Evolutionary conservation across 2,113 vertebrate species (phyloP), one percentile per base, ranked within the genome.

Genomic region (Baryphthengus martii): DNA sequence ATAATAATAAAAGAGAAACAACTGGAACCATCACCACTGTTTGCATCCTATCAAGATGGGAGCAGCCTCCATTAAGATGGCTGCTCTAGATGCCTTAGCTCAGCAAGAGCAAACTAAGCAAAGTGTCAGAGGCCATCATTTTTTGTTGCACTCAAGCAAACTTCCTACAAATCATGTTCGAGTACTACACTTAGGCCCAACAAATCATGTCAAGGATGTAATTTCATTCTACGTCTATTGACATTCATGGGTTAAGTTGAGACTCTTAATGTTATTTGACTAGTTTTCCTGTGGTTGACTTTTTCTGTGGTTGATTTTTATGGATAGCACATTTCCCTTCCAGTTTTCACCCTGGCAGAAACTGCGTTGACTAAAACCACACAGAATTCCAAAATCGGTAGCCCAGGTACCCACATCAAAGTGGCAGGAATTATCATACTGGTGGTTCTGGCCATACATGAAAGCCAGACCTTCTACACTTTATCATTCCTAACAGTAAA

Each of bases 251-350:
- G 78, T 88, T 96, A 92, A 96, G 80, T n/a, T 79, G 91, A 96
- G 89, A 96, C 93, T 91, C 74, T 91, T 95, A 95, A 96, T 91
- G 66, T 88, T 95, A 94, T 94, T 97, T 95, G 96, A 93, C 97
- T 94, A 86, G 92, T 96, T 96, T 96, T 90, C 94, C 95, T 97
- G 94, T 94, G 97, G 94, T 85, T 97, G 93, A 93, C 71, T 97
- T 97, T 97, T 98, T 97, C 96, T 95, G 96, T 96, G 97, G 95
- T 90, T 97, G 95, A 91, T 55, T 97, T 97, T 97, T 97, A 97
- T 96, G 96, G 97, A 96, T 89, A 97, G 95, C 95, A 95, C 90
- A 94, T 96, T 97, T 96, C 85, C 91, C 53, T 87, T 95, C 72
- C 93, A 95, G 87, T 96, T 85, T 90, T 93, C 94, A 95, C 77